A percentile compares a stretch with the other conserved stretches of the same genome.
Evolutionary conservation across 1,140 invertebrate species (phyloP).

Genomic region (Papilio machaon): DNA sequence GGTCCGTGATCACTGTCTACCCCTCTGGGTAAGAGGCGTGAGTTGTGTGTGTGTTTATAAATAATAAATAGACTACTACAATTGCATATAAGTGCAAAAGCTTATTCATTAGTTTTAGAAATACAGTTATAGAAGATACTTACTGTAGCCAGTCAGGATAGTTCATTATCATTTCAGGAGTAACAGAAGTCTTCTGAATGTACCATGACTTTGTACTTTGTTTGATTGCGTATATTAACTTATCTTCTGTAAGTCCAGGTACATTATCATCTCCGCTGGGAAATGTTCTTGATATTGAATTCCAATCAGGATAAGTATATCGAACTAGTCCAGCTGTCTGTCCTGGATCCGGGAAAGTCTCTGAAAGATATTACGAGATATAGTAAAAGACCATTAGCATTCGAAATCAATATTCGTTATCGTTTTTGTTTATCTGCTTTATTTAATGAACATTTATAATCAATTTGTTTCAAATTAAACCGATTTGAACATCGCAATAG

Average conservation of each 20-base stretch:
- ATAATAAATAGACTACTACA: no score
- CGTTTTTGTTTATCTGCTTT: no score
- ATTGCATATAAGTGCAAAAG: no score
- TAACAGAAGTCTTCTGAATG: conserved; percentile 45
- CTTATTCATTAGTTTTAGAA: no score
- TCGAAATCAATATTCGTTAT: no score
- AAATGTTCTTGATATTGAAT: conserved; percentile 36
- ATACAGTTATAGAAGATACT: conserved; percentile 23
- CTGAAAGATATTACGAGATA: conserved; percentile 42
- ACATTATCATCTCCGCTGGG: conserved; percentile 31
- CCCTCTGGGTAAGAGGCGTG: no score
- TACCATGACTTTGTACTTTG: conserved; percentile 56
- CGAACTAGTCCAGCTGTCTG: conserved; percentile 53
- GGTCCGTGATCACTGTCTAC: no score
- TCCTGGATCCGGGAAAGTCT: conserved; percentile 51
- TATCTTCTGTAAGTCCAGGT: conserved; percentile 44
- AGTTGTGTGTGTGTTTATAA: no score
- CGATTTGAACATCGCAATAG: no score
- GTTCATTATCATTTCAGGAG: conserved; percentile 44
- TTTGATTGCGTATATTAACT: conserved; percentile 48
- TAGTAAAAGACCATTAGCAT: neutral
- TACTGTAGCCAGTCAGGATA: conserved; percentile 52
- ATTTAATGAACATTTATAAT: no score
- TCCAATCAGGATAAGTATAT: conserved; percentile 59
- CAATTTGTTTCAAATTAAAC: no score